These are phyloP conservation scores for Plagiodera versicolora DNA, from an alignment of 2,888 invertebrate genomes.

Conservation along the genomic window DNA sequence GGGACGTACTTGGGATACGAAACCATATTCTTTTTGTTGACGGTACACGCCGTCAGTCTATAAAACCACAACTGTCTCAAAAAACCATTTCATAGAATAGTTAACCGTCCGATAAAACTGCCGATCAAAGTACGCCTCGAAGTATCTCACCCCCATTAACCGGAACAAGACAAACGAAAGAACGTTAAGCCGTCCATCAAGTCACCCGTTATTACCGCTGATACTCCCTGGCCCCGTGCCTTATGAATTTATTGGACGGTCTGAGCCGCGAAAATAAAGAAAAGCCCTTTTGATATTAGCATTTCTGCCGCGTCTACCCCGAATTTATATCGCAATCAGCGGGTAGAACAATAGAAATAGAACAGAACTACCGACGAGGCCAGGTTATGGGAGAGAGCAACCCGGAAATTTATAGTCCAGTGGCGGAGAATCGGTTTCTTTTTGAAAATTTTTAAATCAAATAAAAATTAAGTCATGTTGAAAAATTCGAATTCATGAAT, in stretches of 20 bases:
- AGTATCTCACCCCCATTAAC: not conserved
- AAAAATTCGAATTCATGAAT: no score
- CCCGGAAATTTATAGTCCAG: conserved; percentile 4
- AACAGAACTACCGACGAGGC: conserved; percentile 1
- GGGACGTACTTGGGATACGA: no score
- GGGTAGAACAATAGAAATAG: conserved; percentile 12
- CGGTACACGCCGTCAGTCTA: no score
- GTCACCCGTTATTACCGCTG: conserved; percentile 1
- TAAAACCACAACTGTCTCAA: no score
- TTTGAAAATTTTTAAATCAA: no score
- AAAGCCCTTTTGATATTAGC: conserved; percentile 7
- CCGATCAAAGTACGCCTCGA: not conserved
- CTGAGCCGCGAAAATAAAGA: conserved; percentile 4
- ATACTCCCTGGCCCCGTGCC: not conserved
- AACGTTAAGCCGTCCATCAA: conserved; percentile 3
- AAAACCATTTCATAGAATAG: no score
- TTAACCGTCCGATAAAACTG: not conserved
- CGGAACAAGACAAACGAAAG: conserved; percentile 8
- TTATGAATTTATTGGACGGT: conserved; percentile 10
- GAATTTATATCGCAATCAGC: conserved; percentile 11
- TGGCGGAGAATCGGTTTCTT: not conserved
- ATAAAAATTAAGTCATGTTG: no score
- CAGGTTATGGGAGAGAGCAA: conserved; percentile 10
- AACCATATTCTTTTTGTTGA: no score
- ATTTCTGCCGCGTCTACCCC: conserved; percentile 6